Percentiles rank a stretch among this genome's conserved stretches.
These are phyloP conservation scores for Lophochroa leadbeateri DNA, from an alignment of 2,113 vertebrate genomes.

Conservation along the genomic window DNA sequence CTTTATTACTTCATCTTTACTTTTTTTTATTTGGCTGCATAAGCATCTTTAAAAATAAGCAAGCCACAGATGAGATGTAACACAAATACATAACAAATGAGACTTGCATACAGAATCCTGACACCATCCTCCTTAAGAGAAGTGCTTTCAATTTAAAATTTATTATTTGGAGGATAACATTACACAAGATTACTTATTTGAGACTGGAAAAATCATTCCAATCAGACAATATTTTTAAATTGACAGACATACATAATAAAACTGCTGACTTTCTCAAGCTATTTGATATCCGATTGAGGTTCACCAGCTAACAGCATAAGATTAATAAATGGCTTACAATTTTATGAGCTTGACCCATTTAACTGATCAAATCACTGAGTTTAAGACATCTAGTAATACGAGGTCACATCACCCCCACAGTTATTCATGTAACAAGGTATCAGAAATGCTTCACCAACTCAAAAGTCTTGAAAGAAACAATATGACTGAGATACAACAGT, in stretches of 20 bases:
- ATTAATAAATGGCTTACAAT: conserved; percentile 55
- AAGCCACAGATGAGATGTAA: background rate
- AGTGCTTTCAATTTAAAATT: background rate
- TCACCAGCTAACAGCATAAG: conserved; percentile 43
- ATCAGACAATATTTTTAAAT: conserved; percentile 3
- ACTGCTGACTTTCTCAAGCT: conserved; percentile 10
- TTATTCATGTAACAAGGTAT: conserved; percentile 61
- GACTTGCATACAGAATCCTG: background rate
- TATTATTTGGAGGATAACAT: background rate
- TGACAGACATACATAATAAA: conserved; percentile 11
- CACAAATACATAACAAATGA: background rate
- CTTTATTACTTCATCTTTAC: background rate
- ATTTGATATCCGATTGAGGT: conserved; percentile 17
- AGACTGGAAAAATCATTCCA: background rate
- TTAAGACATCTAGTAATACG: conserved; percentile 28
- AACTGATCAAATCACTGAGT: conserved; percentile 51
- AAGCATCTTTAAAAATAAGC: background rate
- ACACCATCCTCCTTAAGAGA: background rate
- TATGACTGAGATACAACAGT: conserved; percentile 32
- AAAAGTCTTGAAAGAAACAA: conserved; percentile 23
- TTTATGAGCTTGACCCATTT: conserved; percentile 52
- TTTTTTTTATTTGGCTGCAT: background rate
- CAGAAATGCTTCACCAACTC: conserved; percentile 39
- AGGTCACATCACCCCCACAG: conserved; percentile 47
- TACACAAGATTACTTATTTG: background rate